Conservation (phyloP, 1,140 invertebrate genomes). For the Grapholita molesta region DNA sequence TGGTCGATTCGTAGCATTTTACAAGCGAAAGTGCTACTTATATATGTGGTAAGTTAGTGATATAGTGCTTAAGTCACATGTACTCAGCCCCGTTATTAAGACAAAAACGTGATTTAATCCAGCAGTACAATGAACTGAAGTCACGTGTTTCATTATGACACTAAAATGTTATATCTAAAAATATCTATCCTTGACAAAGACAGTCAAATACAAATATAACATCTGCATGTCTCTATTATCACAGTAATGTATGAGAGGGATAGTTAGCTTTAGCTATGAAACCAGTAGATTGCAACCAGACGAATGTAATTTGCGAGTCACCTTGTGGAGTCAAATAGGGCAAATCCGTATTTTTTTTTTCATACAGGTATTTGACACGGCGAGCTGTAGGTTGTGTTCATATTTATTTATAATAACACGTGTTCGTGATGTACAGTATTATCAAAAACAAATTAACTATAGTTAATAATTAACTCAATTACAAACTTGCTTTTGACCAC, state of each 20-base stretch:
- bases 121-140: not conserved
- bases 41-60: too few relatives aligned
- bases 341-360: not conserved
- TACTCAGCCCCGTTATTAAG: too few relatives aligned
- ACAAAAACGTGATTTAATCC: too few relatives aligned
- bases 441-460: too few relatives aligned
- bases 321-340: constrained; percentile 7
- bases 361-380: not conserved
- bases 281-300: not conserved
- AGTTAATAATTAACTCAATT: too few relatives aligned
- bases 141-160: not conserved
- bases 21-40: too few relatives aligned
- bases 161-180: not conserved
- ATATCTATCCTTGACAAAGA: not conserved
- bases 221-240: not conserved
- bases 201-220: not conserved
- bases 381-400: not conserved
- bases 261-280: not conserved
- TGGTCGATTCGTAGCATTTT: too few relatives aligned
- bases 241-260: not conserved
- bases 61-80: too few relatives aligned
- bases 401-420: not conserved
- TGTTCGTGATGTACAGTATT: too few relatives aligned
- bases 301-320: constrained; percentile 2
- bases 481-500: too few relatives aligned